A percentile compares a stretch with the other conserved stretches of the same genome.
Conservation (phyloP, 1,140 invertebrate species). For the Anagrus nilaparvatae region DNA sequence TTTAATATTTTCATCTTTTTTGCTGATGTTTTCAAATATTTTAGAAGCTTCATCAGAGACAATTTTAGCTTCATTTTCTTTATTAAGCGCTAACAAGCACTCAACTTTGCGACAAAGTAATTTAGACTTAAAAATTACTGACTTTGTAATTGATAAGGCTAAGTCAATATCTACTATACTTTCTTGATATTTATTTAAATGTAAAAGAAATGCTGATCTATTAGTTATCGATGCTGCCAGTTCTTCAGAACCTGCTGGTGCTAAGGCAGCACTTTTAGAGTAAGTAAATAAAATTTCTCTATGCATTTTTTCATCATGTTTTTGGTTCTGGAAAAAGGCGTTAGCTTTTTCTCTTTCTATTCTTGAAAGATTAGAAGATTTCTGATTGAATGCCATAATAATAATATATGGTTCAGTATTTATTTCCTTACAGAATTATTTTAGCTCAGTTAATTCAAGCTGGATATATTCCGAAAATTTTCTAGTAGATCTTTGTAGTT, state of each 20-base stretch:
- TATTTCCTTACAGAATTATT: too few relatives aligned
- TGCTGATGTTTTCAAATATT: not conserved
- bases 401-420: too few relatives aligned
- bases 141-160: conserved; percentile 24
- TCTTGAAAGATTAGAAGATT: too few relatives aligned
- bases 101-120: conserved; percentile 20
- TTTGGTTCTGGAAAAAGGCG: too few relatives aligned
- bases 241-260: conserved; percentile 43
- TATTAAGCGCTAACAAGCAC: conserved; percentile 14
- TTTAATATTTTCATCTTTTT: not conserved
- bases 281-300: too few relatives aligned
- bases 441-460: too few relatives aligned
- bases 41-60: not conserved
- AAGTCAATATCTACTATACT: conserved; percentile 43
- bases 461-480: too few relatives aligned
- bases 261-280: conserved; percentile 50
- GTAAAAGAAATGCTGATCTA: conserved; percentile 57
- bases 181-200: conserved; percentile 49
- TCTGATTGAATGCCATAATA: too few relatives aligned
- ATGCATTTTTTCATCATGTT: too few relatives aligned
- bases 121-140: conserved; percentile 22
- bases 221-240: conserved; percentile 55
- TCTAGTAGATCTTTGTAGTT: too few relatives aligned
- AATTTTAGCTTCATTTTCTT: not conserved
- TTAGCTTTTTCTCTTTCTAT: too few relatives aligned